Conservation (phyloP, 2,113 vertebrate genomes). For the Sebastes schlegelii region DNA sequence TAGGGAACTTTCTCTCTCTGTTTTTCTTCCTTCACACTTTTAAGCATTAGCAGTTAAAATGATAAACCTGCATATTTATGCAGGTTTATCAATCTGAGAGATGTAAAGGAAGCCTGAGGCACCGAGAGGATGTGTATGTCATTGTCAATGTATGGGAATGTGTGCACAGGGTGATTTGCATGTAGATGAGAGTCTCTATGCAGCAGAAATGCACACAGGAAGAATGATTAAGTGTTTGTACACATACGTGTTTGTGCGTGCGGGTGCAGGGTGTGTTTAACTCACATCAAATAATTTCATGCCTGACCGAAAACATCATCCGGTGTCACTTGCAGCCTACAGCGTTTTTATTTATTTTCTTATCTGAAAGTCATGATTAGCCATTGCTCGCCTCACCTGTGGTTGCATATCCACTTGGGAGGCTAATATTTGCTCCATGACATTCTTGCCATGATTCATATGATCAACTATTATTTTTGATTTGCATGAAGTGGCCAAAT, state of each 20-base stretch:
- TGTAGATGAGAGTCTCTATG: conserved; percentile 13
- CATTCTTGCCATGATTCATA: not conserved
- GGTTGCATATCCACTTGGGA: conserved; percentile 32
- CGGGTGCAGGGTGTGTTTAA: not conserved
- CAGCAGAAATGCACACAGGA: conserved; percentile 8
- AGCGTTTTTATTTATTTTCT: conserved; percentile 37
- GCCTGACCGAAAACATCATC: conserved; percentile 33
- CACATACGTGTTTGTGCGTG: not conserved
- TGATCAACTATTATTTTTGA: not conserved
- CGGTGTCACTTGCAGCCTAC: conserved; percentile 18
- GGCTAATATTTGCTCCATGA: not conserved
- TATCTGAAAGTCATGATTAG: conserved; percentile 61
- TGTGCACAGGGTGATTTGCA: conserved; percentile 14
- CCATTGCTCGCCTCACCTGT: conserved; percentile 40
- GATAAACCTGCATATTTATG: not conserved
- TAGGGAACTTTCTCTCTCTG: not conserved
- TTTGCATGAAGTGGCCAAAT: conserved; percentile 3
- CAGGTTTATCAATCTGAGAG: conserved; percentile 1
- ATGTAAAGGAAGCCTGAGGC: not conserved
- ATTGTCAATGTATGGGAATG: not conserved
- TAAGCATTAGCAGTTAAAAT: not conserved
- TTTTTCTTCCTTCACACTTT: not conserved
- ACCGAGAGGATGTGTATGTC: not conserved
- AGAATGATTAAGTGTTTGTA: conserved; percentile 5
- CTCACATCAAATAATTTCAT: conserved; percentile 34